Evolutionary conservation across 2,888 invertebrate genomes (phyloP).

Genomic region (Phyllotreta cruciferae): DNA sequence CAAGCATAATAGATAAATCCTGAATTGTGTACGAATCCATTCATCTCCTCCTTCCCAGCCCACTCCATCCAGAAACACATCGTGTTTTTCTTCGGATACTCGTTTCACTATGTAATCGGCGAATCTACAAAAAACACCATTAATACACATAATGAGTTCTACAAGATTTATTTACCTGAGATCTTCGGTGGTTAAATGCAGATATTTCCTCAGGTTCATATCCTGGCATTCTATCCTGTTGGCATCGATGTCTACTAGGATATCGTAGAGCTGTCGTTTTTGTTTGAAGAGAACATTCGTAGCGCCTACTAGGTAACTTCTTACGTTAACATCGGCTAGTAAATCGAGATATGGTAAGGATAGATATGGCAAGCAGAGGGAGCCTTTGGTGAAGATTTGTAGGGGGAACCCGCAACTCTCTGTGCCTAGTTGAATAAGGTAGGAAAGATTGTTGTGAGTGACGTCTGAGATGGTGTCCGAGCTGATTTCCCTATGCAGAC

Average conservation of each 20-base stretch:
- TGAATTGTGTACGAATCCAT: conserved; percentile 96
- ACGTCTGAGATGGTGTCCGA: conserved; percentile 68
- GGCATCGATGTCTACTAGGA: conserved; percentile 87
- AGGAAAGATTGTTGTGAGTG: conserved; percentile 67
- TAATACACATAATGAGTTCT: neutral
- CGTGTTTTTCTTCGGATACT: conserved; percentile 69
- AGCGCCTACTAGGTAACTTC: conserved; percentile 92
- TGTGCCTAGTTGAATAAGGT: conserved; percentile 70
- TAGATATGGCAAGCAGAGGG: conserved; percentile 93
- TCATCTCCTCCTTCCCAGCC: conserved; percentile 94
- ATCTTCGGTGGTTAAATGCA: conserved; percentile 94
- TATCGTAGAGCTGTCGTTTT: conserved; percentile 90
- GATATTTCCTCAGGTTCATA: conserved; percentile 77
- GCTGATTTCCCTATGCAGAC: conserved; percentile 76
- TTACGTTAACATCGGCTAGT: conserved; percentile 84
- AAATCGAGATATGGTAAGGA: conserved; percentile 94
- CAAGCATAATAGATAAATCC: conserved; percentile 82
- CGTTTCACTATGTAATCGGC: conserved; percentile 90
- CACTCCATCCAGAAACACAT: conserved; percentile 75
- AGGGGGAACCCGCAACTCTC: conserved; percentile 88
- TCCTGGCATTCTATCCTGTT: conserved; percentile 77
- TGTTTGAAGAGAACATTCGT: conserved; percentile 98
- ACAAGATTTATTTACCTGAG: conserved; percentile 63
- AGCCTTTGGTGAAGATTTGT: conserved; percentile 64
- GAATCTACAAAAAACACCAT: conserved; percentile 62